These are phyloP conservation scores for Brachycybe producta DNA, from an alignment of 2,888 invertebrate genomes.

Conservation along the genomic window DNA sequence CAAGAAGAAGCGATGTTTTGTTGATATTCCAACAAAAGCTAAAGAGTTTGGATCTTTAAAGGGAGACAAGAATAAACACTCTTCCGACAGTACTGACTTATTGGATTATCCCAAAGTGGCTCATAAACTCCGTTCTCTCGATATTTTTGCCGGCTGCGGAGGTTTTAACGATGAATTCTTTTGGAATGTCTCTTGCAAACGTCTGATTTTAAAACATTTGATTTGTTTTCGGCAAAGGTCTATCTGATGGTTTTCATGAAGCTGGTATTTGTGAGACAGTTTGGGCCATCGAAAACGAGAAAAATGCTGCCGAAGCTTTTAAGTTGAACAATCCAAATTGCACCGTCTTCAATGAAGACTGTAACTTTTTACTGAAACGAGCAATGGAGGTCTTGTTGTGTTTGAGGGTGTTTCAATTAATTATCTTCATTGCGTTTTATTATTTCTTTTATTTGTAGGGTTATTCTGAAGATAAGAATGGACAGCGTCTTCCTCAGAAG, in stretches of 20 bases:
- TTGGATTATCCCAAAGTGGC: too few relatives aligned
- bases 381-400: constrained; percentile 46
- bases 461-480: constrained; percentile 29
- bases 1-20: too few relatives aligned
- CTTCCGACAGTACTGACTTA: too few relatives aligned
- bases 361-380: constrained; percentile 53
- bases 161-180: constrained; percentile 35
- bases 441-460: constrained; percentile 27
- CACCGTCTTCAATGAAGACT: constrained; percentile 67
- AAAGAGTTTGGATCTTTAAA: too few relatives aligned
- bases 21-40: too few relatives aligned
- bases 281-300: constrained; percentile 72
- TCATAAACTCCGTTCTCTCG: constrained; percentile 50
- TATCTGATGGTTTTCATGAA: constrained; percentile 48
- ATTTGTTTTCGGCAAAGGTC: constrained; percentile 34
- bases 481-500: constrained; percentile 49
- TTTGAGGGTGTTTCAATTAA: constrained; percentile 20
- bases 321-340: constrained; percentile 57
- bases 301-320: constrained; percentile 65
- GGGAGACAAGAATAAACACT: too few relatives aligned
- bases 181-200: background rate
- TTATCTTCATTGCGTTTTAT: background rate
- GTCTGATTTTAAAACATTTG: background rate
- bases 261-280: constrained; percentile 53
- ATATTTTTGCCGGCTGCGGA: constrained; percentile 77